These are phyloP conservation scores for Zoanthus sociatus DNA, from an alignment of 92 coral and sea anemone genomes.

Conservation along the genomic window DNA sequence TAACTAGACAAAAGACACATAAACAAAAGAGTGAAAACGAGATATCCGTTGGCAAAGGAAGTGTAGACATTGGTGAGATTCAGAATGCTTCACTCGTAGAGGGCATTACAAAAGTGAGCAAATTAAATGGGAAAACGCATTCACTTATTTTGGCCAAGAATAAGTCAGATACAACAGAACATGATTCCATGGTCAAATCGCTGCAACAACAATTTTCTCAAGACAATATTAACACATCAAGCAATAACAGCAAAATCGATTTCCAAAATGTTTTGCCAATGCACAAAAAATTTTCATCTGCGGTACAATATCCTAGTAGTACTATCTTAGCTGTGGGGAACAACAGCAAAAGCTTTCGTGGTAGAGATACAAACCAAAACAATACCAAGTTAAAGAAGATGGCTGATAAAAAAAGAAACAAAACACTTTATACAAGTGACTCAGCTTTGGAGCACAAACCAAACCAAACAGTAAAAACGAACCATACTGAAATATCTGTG, in stretches of 20 bases:
- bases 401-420: not conserved
- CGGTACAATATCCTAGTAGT: not conserved
- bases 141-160: not conserved
- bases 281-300: not conserved
- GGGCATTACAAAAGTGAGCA: slow-evolving; percentile 15
- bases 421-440: not conserved
- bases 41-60: not conserved
- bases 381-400: not conserved
- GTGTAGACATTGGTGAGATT: not conserved
- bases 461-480: not conserved
- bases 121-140: not conserved
- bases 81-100: not conserved
- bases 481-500: not conserved
- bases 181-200: not conserved
- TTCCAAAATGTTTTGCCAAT: not conserved
- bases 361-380: not conserved
- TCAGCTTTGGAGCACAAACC: slow-evolving; percentile 1
- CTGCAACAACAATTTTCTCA: not conserved
- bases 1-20: not conserved
- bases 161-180: not conserved
- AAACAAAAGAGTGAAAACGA: not conserved
- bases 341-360: not conserved
- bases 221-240: not conserved
- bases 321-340: not conserved
- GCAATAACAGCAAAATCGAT: not conserved